Evolutionary conservation across 53 echinoderm and acorn worm species (phyloP), one percentile per base, ranked within the genome.

Genomic region (Apostichopus leukothele): DNA sequence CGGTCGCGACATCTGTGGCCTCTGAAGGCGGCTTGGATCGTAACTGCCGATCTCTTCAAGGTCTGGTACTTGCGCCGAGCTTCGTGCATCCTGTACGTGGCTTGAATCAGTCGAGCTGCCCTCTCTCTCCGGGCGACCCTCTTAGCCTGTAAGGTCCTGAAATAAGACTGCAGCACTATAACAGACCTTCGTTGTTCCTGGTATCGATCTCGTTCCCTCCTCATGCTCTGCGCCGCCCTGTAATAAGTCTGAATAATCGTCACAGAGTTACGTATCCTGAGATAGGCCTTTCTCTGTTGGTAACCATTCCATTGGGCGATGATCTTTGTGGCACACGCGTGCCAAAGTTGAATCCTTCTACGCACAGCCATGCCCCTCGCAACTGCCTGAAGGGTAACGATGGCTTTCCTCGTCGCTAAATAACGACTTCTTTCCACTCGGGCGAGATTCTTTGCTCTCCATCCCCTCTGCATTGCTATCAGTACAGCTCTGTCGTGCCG

Each of bases 91-190:
- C 98, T 86, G 90, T 92, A 93, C 16, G 54, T 67, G 25, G 94
- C 89, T 66, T 97, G 98, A 22, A 97, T 95, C 76, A 89, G 67
- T 59, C 95, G 88, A 18, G 97, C 95, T 14, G 97, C 91, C 20
- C 93, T 89, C 51, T 95, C 90, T 74, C 85, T 83, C 21, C 83
- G 75, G 3, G 91, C 93, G n/a, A 90, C 53, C 57, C 75, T 55
- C 79, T 93, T 91, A 7, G 90, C 94, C 6, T 78, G 25, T 21
- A 84, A 14, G 13, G 91, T 90, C 23, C 96, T 86, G 50, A 73
- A 91, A 26, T 88, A 50, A 21, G 90, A 23, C 88, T 94, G 94
- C 10, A 93, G 9, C 60, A 76, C 77, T 5, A 93, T 71, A 5
- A 93, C 87, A 77, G 96, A 90, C 50, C 63, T 83, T 53, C 90